Evolutionary conservation across 2,888 invertebrate genomes (phyloP), one percentile per base, ranked within the genome.

Genomic region (Sepioteuthis lessoniana): DNA sequence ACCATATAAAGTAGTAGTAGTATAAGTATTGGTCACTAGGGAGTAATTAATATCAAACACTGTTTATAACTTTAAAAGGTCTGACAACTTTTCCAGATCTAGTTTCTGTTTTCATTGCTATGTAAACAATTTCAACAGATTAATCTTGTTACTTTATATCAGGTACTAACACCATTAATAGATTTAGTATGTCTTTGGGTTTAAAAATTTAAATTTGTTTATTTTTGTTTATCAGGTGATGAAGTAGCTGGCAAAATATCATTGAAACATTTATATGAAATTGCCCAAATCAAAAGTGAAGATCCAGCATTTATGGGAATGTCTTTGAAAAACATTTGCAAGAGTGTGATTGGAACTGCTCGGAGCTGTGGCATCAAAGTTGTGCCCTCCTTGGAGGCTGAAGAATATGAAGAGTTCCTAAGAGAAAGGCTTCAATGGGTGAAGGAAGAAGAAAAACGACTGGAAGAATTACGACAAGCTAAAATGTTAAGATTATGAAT

Each of bases 231-330:
- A 95, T 91, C 96, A 98, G 98, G 98, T 0, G 97, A 97, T 94
- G 99, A 99, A 95, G 97, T 98, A 47, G 98, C 98, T 95, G 99
- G 99, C 0, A 99, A 98, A 97, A 98, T 99, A 94, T 98, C 99
- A 0, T 96, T 98, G 0, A 99, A 99, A 97, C 99, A 99, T 97
- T 97, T 99, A 31, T 99, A 99, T 97, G 99, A 99, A 98, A 99
- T 99, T 97, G 99, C 99, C 0, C 98, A 98, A 97, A 98, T 99
- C n/a, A 99, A 99, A 97, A 98, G 98, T n/a, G 97, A 98, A 97
- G 99, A 99, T 97, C 98, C 98, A 8, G 97, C 95, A 35, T 96
- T 96, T 95, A 95, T 96, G 93, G 95, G 95, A 55, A 94, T 95
- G 35, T 94, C 96, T 13, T 92, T 97, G 94, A 94, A 97, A 94